Conservation (phyloP, 2,797 vertebrate species). For the Gadopsis bispinosus region DNA sequence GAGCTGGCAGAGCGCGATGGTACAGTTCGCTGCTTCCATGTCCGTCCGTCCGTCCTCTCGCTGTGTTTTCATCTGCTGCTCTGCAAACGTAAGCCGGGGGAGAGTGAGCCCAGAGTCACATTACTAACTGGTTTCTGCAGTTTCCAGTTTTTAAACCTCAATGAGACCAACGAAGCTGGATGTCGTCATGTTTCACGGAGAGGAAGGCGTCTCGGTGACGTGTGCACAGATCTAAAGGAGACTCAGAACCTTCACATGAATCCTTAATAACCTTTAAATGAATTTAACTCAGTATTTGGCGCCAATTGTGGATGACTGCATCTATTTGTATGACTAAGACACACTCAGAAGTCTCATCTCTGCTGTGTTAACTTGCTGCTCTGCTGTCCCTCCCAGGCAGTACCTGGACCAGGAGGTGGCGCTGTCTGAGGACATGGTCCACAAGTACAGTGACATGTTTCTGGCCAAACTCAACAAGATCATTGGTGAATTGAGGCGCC, state of each 20-base stretch:
- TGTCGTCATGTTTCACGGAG: no score
- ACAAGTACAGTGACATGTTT: conserved; percentile 91
- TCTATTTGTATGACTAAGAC: no score
- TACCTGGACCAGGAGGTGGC: conserved; percentile 92
- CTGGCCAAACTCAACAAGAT: conserved; percentile 89
- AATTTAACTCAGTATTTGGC: neutral
- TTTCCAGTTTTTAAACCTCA: neutral
- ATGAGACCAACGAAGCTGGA: neutral
- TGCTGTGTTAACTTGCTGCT: neutral
- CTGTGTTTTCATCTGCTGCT: conserved; percentile 7
- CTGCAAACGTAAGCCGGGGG: neutral
- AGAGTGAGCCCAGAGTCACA: conserved; percentile 16
- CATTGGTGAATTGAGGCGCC: conserved; percentile 89
- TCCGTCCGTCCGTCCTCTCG: neutral
- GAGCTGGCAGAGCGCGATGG: no score
- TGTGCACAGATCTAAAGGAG: neutral
- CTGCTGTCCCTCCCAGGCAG: conserved; percentile 78
- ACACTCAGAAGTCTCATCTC: no score
- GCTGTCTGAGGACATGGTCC: conserved; percentile 90
- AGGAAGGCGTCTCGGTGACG: no score
- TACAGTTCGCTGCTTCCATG: neutral
- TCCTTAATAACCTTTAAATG: neutral
- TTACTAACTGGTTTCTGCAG: conserved; percentile 11
- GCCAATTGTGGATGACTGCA: no score
- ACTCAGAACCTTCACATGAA: neutral